Conservation (phyloP, 2,797 vertebrate species). For the Apogon hyalosoma region DNA sequence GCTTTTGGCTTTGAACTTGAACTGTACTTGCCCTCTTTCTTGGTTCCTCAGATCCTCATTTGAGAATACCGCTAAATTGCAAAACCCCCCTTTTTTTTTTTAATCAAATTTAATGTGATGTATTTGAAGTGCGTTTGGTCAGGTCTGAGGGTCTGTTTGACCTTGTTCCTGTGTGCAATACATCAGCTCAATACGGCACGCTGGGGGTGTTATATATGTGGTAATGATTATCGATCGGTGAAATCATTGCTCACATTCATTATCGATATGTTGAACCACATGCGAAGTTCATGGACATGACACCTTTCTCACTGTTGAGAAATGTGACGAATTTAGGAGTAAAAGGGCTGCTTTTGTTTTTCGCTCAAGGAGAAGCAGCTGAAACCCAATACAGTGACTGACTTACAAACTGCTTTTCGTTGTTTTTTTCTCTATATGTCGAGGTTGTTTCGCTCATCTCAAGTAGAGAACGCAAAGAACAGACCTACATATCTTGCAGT, state of each 20-base stretch:
- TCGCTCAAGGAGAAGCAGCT: not conserved
- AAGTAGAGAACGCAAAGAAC: too few species aligned
- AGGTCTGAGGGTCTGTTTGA: conserved; percentile 45
- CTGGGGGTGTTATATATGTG: conserved; percentile 20
- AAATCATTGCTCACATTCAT: conserved; percentile 38
- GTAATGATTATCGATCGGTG: conserved; percentile 64
- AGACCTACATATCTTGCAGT: too few species aligned
- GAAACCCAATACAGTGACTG: conserved; percentile 7
- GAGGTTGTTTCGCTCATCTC: not conserved
- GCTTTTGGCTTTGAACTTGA: conserved; percentile 76
- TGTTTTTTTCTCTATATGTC: not conserved
- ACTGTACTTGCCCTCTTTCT: conserved; percentile 64
- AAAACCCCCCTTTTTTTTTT: conserved; percentile 41
- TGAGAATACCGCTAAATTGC: conserved; percentile 57
- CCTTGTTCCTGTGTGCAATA: conserved; percentile 51
- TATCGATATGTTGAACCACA: conserved; percentile 50
- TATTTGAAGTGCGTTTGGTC: conserved; percentile 57
- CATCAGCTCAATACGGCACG: conserved; percentile 40
- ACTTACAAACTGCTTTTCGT: not conserved
- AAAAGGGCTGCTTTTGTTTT: not conserved
- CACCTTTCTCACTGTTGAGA: conserved; percentile 2
- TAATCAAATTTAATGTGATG: conserved; percentile 65
- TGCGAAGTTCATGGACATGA: conserved; percentile 8
- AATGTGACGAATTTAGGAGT: conserved; percentile 9
- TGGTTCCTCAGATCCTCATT: conserved; percentile 50